These are phyloP conservation scores for Peromyscus melanophrys DNA, from an alignment of 2,797 vertebrate genomes.

Conservation along the genomic window DNA sequence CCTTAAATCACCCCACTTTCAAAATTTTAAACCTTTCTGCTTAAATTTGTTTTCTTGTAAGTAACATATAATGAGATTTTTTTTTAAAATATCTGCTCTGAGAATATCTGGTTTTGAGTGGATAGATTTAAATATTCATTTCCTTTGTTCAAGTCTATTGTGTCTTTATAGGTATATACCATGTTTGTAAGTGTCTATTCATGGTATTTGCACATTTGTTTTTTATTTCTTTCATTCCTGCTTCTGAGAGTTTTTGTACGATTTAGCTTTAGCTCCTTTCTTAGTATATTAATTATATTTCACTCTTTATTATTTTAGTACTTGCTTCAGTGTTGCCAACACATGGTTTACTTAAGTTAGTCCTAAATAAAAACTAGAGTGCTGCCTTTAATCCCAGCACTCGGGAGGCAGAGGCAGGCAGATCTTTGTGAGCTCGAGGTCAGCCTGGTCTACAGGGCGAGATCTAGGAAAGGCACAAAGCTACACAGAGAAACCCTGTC, in stretches of 20 bases:
- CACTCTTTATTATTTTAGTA: not conserved
- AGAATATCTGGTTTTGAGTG: not conserved
- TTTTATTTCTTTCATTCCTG: not conserved
- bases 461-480: no score
- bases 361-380: not conserved
- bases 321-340: not conserved
- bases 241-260: not conserved
- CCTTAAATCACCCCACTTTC: not conserved
- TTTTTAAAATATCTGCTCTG: not conserved
- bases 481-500: no score
- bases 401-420: no score
- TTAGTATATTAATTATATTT: not conserved
- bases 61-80: not conserved
- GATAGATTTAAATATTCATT: not conserved
- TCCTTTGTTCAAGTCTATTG: not conserved
- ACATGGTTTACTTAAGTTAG: not conserved
- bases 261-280: not conserved
- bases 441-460: no score
- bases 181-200: not conserved
- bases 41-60: not conserved
- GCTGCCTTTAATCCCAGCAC: no score
- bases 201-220: not conserved
- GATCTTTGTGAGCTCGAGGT: no score
- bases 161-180: not conserved
- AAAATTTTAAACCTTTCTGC: not conserved